A percentile compares a stretch with the other conserved stretches of the same genome.
Conservation (phyloP, 2,888 invertebrate species). For the Andrena hattorfiana region DNA sequence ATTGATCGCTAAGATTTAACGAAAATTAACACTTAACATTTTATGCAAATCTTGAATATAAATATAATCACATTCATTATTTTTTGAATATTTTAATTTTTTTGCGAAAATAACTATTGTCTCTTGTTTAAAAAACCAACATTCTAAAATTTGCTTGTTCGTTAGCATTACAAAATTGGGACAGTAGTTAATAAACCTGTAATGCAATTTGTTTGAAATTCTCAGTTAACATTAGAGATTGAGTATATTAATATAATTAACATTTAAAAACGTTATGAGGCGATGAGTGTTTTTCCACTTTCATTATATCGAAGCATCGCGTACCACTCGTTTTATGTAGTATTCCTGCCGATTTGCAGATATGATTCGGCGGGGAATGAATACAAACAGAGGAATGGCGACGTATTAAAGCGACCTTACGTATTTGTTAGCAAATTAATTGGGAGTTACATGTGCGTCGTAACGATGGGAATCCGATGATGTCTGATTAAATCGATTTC, state of each 20-base stretch:
- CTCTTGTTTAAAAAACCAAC: not conserved
- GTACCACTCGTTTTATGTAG: not conserved
- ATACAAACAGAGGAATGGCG: slow-evolving; percentile 8
- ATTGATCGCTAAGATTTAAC: no score
- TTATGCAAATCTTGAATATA: not conserved
- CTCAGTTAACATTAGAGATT: not conserved
- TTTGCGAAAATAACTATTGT: not conserved
- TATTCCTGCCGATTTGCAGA: slow-evolving; percentile 11
- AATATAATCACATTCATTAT: not conserved
- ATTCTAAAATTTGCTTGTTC: not conserved
- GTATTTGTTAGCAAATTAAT: slow-evolving; percentile 26
- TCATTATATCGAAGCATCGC: not conserved
- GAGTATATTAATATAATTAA: not conserved
- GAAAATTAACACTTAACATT: not conserved
- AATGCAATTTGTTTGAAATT: not conserved
- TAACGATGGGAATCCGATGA: not conserved
- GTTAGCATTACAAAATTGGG: no score
- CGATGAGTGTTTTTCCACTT: not conserved
- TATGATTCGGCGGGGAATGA: not conserved
- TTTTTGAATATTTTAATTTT: not conserved
- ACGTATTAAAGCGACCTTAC: slow-evolving; percentile 9
- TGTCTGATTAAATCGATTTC: not conserved
- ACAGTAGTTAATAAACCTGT: no score
- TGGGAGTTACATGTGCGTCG: not conserved
- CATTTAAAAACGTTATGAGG: not conserved